Conservation (phyloP, 23 tunicate genomes). For the Ascidia mentula region DNA sequence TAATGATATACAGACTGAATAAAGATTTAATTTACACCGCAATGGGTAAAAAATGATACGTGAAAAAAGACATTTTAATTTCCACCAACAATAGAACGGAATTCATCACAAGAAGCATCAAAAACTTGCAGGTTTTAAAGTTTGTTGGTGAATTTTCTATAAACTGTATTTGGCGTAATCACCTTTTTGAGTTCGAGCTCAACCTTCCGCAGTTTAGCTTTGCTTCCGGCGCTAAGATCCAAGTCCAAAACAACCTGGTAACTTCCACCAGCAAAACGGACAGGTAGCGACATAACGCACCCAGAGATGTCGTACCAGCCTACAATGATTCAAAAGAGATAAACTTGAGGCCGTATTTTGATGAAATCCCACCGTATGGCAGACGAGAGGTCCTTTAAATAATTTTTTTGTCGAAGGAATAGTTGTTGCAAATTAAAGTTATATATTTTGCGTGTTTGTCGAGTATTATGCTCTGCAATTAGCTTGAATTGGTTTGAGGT, state of each 20-base stretch:
- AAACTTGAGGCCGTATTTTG: too few relatives aligned
- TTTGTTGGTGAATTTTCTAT: background rate
- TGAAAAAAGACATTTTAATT: too few relatives aligned
- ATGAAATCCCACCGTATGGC: too few relatives aligned
- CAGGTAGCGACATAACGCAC: constrained; percentile 86
- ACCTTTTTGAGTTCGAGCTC: constrained; percentile 51
- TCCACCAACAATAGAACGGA: background rate
- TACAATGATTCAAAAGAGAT: too few relatives aligned
- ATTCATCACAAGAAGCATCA: background rate
- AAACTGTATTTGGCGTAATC: background rate
- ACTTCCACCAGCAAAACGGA: constrained; percentile 47
- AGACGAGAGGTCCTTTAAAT: too few relatives aligned
- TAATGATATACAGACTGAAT: background rate
- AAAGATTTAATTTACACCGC: too few relatives aligned
- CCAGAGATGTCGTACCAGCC: constrained; percentile 63
- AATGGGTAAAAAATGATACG: too few relatives aligned
- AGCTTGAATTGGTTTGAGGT: too few relatives aligned
- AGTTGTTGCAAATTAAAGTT: too few relatives aligned
- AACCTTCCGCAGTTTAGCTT: constrained; percentile 36
- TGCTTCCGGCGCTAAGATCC: constrained; percentile 26
- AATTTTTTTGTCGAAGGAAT: too few relatives aligned
- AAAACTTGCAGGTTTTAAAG: background rate
- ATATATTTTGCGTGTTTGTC: too few relatives aligned
- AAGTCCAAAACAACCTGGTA: constrained; percentile 71
- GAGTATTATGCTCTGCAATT: too few relatives aligned